Evolutionary conservation across 2,888 invertebrate species (phyloP).

Genomic region (Lasioglossum leucozonium): DNA sequence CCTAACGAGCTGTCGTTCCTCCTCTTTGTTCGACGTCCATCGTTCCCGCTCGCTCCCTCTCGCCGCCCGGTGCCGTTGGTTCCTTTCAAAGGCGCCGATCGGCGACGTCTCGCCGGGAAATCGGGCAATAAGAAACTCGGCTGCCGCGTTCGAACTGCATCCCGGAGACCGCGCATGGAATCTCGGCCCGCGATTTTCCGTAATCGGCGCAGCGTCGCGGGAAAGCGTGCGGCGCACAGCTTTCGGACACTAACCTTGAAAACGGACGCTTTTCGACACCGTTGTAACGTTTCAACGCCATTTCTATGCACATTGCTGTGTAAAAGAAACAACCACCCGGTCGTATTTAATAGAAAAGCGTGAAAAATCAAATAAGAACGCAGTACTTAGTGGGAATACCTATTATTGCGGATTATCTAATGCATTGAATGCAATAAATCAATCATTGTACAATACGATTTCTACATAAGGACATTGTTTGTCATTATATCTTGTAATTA

Average conservation of each 20-base stretch:
- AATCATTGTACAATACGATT: no score
- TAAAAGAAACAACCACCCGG: no score
- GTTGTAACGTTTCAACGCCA: no score
- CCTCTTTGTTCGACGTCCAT: not conserved
- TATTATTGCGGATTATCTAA: no score
- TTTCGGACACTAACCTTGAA: not conserved
- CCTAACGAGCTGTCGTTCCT: not conserved
- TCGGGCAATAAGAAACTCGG: constrained; percentile 6
- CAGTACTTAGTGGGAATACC: no score
- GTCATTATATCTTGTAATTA: no score
- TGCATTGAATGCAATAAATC: no score
- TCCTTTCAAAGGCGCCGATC: constrained; percentile 12
- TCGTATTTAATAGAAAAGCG: no score
- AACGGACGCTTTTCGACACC: not conserved
- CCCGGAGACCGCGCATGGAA: not conserved
- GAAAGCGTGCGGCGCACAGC: not conserved
- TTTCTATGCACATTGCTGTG: no score
- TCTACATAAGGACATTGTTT: no score
- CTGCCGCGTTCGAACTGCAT: not conserved
- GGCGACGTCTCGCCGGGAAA: not conserved
- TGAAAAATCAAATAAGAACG: no score
- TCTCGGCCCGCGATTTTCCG: not conserved
- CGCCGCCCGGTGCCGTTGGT: not conserved
- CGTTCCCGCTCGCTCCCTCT: not conserved
- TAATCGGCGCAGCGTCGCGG: not conserved